Conservation (phyloP, 1,140 invertebrate genomes). For the Procambarus virginalis region DNA sequence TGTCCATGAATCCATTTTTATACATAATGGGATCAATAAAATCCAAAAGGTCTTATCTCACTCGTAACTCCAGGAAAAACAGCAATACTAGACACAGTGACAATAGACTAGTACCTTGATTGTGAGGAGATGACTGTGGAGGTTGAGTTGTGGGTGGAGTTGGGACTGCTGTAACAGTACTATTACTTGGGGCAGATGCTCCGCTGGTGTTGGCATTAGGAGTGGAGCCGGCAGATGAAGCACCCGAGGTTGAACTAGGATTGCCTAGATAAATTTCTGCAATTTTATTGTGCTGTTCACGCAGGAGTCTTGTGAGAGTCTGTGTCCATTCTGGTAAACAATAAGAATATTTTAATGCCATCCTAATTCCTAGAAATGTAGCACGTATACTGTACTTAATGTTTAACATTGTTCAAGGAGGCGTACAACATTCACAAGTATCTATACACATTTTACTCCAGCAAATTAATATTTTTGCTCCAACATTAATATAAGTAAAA, state of each 20-base stretch:
- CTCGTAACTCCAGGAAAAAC: no score
- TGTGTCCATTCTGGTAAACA: conserved; percentile 90
- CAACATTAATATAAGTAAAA: no score
- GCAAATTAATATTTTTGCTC: no score
- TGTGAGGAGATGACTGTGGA: conserved; percentile 68
- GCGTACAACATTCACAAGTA: no score
- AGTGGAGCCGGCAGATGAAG: conserved; percentile 81
- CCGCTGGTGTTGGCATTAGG: conserved; percentile 74
- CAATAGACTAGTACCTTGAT: conserved; percentile 34
- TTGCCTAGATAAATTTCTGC: conserved; percentile 62
- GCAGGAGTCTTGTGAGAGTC: conserved; percentile 91
- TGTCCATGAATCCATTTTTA: no score
- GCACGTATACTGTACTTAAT: background rate
- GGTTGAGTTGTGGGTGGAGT: conserved; percentile 43
- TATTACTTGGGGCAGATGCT: conserved; percentile 66
- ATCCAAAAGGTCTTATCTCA: no score
- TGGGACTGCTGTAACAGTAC: conserved; percentile 63
- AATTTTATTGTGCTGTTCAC: conserved; percentile 85
- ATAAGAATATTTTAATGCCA: no score
- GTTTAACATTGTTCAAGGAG: background rate
- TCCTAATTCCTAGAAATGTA: background rate
- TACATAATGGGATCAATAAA: no score
- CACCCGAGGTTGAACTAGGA: conserved; percentile 24
- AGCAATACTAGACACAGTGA: background rate
- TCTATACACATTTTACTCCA: no score